A percentile compares a stretch with the other conserved stretches of the same genome.
These are phyloP conservation scores for Leptopilina drosophilae DNA, from an alignment of 2,888 invertebrate species.

Conservation along the genomic window DNA sequence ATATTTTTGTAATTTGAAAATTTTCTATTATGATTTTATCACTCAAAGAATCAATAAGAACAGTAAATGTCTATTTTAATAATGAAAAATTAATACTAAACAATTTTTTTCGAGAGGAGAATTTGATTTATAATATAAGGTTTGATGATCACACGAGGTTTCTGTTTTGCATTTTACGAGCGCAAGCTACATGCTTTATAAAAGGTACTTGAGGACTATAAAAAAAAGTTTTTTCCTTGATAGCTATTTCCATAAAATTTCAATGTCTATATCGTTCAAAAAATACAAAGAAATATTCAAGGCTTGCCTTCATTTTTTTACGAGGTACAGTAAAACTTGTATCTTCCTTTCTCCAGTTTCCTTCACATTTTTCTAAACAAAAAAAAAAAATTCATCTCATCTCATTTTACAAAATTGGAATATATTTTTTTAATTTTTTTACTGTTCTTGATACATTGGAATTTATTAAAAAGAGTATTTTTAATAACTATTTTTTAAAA, in stretches of 20 bases:
- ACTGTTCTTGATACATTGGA: too few relatives aligned
- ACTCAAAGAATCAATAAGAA: too few relatives aligned
- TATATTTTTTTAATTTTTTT: too few relatives aligned
- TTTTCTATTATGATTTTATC: too few relatives aligned
- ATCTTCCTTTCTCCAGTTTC: background rate
- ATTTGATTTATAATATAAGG: background rate
- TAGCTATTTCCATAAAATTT: conserved; percentile 12
- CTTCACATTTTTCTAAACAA: background rate
- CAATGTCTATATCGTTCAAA: background rate
- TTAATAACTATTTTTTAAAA: too few relatives aligned
- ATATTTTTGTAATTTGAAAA: too few relatives aligned
- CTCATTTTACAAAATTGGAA: too few relatives aligned
- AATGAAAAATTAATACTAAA: too few relatives aligned
- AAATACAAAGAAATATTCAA: background rate
- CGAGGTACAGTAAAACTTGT: conserved; percentile 16
- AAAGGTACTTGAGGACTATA: conserved; percentile 1
- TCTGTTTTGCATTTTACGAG: conserved; percentile 10
- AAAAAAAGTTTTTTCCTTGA: conserved; percentile 3
- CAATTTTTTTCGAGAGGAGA: too few relatives aligned
- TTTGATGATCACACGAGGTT: background rate
- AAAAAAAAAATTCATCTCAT: background rate
- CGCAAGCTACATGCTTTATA: conserved; percentile 1
- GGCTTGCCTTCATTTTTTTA: conserved; percentile 19
- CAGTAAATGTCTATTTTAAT: too few relatives aligned
- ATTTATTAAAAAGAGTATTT: too few relatives aligned